Percentiles rank a stretch among this genome's conserved stretches.
These are phyloP conservation scores for Ruditapes philippinarum DNA, from an alignment of 1,140 invertebrate genomes.

Conservation along the genomic window DNA sequence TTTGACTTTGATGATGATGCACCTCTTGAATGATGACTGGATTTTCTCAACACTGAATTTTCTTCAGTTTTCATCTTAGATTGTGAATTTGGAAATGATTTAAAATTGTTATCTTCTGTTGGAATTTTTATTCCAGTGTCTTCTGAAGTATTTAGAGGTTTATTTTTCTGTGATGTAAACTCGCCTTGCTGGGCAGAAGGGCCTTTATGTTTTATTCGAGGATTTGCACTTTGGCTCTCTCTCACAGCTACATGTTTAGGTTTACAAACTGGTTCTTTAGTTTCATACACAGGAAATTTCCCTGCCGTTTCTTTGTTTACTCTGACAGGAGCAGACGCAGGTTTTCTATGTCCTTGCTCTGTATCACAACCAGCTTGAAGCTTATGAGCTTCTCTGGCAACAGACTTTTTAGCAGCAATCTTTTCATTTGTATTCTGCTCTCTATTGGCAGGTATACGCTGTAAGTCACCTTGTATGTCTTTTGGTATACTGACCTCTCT, in stretches of 20 bases:
- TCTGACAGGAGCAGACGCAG: constrained; percentile 19
- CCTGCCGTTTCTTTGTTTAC: neutral
- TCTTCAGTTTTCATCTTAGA: neutral
- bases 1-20: neutral
- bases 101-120: neutral
- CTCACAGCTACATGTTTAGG: neutral
- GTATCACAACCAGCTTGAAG: neutral
- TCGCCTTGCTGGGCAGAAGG: neutral
- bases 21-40: neutral
- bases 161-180: neutral
- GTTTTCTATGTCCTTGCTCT: neutral
- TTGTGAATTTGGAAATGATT: neutral
- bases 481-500: neutral
- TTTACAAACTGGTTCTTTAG: neutral
- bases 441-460: neutral
- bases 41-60: neutral
- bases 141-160: neutral
- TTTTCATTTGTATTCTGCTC: neutral
- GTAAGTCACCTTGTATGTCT: constrained; percentile 4
- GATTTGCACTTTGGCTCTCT: constrained; percentile 13
- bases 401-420: neutral
- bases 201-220: neutral
- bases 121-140: neutral
- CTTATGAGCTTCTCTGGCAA: neutral
- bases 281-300: constrained; percentile 18